These are phyloP conservation scores for Lepidocyrtinus sp. DNA, from an alignment of 2,888 invertebrate species.

Conservation along the genomic window DNA sequence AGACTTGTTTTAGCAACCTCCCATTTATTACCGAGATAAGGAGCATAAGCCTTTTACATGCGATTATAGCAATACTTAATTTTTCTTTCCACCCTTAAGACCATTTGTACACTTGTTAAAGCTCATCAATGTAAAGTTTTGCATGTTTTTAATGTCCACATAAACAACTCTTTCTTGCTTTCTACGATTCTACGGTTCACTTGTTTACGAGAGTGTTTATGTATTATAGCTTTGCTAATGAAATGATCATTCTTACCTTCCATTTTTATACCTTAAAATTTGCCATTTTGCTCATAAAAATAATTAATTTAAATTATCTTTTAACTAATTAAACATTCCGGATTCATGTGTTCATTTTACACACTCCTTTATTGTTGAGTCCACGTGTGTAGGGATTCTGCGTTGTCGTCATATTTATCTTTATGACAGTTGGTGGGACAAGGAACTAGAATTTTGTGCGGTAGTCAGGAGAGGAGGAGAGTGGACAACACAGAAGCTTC, in stretches of 20 bases:
- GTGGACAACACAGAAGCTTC: not conserved
- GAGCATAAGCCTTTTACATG: constrained; percentile 27
- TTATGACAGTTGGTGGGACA: not conserved
- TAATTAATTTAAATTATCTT: not conserved
- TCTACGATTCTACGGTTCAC: not conserved
- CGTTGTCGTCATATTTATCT: not conserved
- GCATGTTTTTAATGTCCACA: not conserved
- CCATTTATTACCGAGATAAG: constrained; percentile 44
- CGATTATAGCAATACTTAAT: not conserved
- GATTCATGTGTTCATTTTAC: no score
- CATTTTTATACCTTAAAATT: no score
- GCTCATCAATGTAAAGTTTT: not conserved
- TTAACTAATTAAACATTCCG: no score
- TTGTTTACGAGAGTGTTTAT: not conserved
- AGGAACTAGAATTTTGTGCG: not conserved
- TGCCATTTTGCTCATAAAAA: not conserved
- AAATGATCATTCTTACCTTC: not conserved
- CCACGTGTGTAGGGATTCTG: not conserved
- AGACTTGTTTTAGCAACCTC: constrained; percentile 58
- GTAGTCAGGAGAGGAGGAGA: not conserved
- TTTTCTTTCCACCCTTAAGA: not conserved
- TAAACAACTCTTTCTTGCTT: not conserved
- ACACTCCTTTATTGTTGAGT: no score
- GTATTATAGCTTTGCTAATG: not conserved
- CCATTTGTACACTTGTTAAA: not conserved